Base-by-base conservation (phyloP, 2,888 invertebrate species). In the Caenorhabditis auriculariae region DNA sequence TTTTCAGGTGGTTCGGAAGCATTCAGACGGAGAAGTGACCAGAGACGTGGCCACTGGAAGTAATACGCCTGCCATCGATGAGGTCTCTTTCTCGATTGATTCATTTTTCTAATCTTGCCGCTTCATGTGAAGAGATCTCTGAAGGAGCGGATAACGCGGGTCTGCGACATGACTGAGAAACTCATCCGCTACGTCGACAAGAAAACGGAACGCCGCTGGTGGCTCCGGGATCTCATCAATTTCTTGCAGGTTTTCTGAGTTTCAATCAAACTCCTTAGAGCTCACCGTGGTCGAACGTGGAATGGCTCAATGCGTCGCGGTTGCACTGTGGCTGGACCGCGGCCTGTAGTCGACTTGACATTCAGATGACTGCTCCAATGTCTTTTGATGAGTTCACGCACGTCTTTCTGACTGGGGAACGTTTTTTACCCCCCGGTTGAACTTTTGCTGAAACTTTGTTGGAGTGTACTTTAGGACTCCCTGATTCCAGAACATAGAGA, bases 141-240 rank as follows among this genome's bases (percentile, higher is more conserved):
- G 35, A 71, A 71, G 29, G 71, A 74, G 23, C 60, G 66, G 15
- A 72, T 74, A 29, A 46, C 58, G 9, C 51, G 69, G 32, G 64
- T 62, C 37, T 57, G 60, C 26, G 64, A 74, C 7, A 58, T 63
- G 38, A 43, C 70, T 15, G 74, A 72, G 44, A 64, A 65, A 26
- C 47, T 70, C 17, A 61, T 74, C 48, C 62, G 64, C 32, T 74
- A 69, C 62, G 67, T 74, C 19, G 74, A 74, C 50, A 62, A 67
- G 42, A 74, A 74, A 48, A 68, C 67, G 7, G 68, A 74, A 41
- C 43, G 72, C 21, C 21, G 74, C 4, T 74, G 74, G 74, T 74
- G 74, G 74, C 54, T 74, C 23, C 43, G 65, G 26, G 74, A 74
- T 39, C 62, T 74, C 15, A 72, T 74, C 41, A 68, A 69, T 32